Base-by-base conservation (phyloP, 2,797 vertebrate genomes). In the Pitangus sulphuratus region DNA sequence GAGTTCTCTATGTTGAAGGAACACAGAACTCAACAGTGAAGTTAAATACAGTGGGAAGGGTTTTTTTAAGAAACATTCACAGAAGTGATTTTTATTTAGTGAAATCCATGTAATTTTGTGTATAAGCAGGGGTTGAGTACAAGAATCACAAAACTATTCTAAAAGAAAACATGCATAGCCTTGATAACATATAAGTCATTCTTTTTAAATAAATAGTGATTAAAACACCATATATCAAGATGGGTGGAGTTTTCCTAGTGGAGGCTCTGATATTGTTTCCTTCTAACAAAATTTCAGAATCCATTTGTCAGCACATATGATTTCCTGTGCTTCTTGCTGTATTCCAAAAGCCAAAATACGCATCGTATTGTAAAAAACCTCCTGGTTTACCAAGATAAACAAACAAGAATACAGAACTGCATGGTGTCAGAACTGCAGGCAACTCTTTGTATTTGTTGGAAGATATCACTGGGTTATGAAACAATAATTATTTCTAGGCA, bases 261-360 rank as follows among this genome's bases (percentile, higher is more conserved):
- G 53, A 94, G 50, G 35, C n/a, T 79, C 76, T 93, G 28, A 91
- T 92, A 71, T 53, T 24, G 9, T 87, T 96, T 95, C 68, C 64
- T 94, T 57, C 45, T 80, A 94, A 85, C 71, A 87, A 57, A 87
- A 90, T 44, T 76, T 92, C 51, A 79, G 58, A 90, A 90, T 71
- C 33, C 71, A 77, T 88, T 95, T 93, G 90, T 93, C 91, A 94
- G 80, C 86, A 90, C 48, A 68, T 90, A 85, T 42, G 37, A 90
- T 94, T 96, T 97, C 88, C 91, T 74, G 72, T 92, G 47, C 79
- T 84, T 44, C 44, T 84, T 86, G 28, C 56, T 92, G 45, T 60
- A 87, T 84, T 95, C 83, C 64, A 82, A 90, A 92, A 91, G 65
- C 57, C 64, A 95, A 91, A 90, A 80, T 80, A 71, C 0, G 6